Base-by-base conservation (phyloP, 2,888 invertebrate species). In the Trachelus troglodyta region DNA sequence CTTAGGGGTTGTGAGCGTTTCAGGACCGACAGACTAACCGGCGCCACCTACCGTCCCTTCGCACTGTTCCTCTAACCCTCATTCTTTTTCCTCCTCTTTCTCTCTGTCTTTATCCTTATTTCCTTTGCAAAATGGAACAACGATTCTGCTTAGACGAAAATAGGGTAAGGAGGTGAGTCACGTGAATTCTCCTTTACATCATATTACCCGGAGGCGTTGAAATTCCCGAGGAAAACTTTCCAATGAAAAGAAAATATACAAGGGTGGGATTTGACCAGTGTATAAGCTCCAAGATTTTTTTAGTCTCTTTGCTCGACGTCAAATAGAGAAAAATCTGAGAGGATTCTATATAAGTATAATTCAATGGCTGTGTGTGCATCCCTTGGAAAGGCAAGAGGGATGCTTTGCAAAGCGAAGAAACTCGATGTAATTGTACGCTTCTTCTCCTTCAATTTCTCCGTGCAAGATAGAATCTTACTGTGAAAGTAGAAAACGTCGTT, bases 21-120 rank as follows among this genome's bases (percentile, higher is more conserved):
- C 86, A 87, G 85, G 85, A 85, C 81, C 86, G 87, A 83, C 85
- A 88, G 89, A 88, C 89, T 83, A 81, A 80, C 82, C 83, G 88
- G 88, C 89, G 89, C 89, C 88, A 81, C 77, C 76, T 75, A 78
- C 78, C 76, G 69, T 9, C 56, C 23, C 56, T 23, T 56, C 23
- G 56, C 56, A 56, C 56, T 40, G 2, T 40, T 23, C 40, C 77
- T 35, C 74, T 76, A 35, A 12, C 69, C 77, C 12, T 76, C 40
- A 33, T 68, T 56, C 15, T 69, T 9, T 75, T 31, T 34, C 33
- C 31, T 69, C 12, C 31, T 6, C 68, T 68, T 12, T 34, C 69
- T 75, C 68, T 69, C 30, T 33, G 11, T 69, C 23, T 71, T 12
- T 12, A 2, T n/a, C n/a, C 40, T 56, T 56, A 56, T 56, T 56